Percentiles rank a stretch among this genome's conserved stretches.
phyloP scores from a whole-genome alignment of 2,888 invertebrate species.

The Dioctria linearis region DNA sequence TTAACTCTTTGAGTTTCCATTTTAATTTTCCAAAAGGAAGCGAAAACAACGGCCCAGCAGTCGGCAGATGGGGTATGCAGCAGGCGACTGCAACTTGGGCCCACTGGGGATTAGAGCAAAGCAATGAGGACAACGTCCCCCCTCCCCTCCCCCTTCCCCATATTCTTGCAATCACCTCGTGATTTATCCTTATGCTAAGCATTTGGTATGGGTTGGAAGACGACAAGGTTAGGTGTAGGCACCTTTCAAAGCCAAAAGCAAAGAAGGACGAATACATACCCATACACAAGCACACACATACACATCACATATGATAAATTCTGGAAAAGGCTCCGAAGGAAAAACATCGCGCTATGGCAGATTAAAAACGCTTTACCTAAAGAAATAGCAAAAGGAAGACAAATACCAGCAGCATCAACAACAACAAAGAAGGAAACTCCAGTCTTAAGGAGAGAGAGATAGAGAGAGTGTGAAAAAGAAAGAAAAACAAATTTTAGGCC shows the following conservation, averaged over 20 bases:
- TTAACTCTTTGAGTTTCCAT: slow-evolving; percentile 52
- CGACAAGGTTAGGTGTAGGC: slow-evolving; percentile 45
- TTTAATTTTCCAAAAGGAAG: slow-evolving; percentile 52
- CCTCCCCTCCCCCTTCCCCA: background rate
- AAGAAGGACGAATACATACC: background rate
- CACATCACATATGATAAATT: slow-evolving; percentile 44
- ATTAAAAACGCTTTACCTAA: slow-evolving; percentile 56
- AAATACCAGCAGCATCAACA: slow-evolving; percentile 39
- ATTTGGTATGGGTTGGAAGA: slow-evolving; percentile 28
- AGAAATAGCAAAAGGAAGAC: slow-evolving; percentile 51
- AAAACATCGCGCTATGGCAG: slow-evolving; percentile 54
- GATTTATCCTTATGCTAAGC: slow-evolving; percentile 37
- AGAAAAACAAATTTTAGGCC: slow-evolving; percentile 55
- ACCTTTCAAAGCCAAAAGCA: slow-evolving; percentile 21
- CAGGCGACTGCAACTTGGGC: background rate
- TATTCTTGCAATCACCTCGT: slow-evolving; percentile 27
- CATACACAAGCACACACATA: slow-evolving; percentile 12
- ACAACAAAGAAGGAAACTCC: slow-evolving; percentile 44
- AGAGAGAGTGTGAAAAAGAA: slow-evolving; percentile 44
- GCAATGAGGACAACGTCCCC: slow-evolving; percentile 38
- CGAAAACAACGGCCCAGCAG: slow-evolving; percentile 44
- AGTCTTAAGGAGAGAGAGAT: slow-evolving; percentile 51
- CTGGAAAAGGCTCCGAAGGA: slow-evolving; percentile 35
- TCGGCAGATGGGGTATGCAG: background rate
- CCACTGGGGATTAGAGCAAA: slow-evolving; percentile 1